Evolutionary conservation across 2,888 invertebrate genomes (phyloP), one percentile per base, ranked within the genome.

Genomic region (Halictus quadricinctus): DNA sequence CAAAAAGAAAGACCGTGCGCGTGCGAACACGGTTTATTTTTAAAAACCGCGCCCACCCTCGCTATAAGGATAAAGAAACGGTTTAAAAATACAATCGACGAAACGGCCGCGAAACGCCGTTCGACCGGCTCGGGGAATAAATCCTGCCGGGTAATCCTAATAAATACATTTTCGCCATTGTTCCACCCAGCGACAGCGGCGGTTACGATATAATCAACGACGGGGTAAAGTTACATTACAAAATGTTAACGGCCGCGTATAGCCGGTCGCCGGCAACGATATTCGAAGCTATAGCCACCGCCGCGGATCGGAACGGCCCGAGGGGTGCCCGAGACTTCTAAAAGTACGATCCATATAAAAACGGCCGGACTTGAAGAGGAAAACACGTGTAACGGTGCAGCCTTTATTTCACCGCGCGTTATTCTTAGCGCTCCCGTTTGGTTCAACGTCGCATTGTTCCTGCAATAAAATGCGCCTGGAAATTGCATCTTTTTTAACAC

Each of bases 71-170:
- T 85, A 78, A 85, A 86, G 80, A 25, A 74, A 43, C 60, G 79
- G 73, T 81, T 88, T 88, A 88, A 88, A 88, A 88, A 88, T 88
- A 88, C 79, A 72, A 73, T 75, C 54, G 81, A 72, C 70, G 64
- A 80, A 79, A 87, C 66, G 75, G 41, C 70, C 70, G 15, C 29
- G 77, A 80, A 50, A 75, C 70, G 72, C 43, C 72, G 72, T 80
- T 75, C 46, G 18, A 13, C 2, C 25, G 58, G n/a, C 29, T 36
- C 43, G 66, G 25, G 15, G 21, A 54, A 77, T 87, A 87, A 83
- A 86, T 83, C 41, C 66, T 48, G 3, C 60, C 48, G 6, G n/a
- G 77, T 72, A 76, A 76, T 80, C 72, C 72, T 25, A 75, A 81
- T 87, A 87, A 87, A 87, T 86, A 83, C 48, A 46, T 43, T 73